phyloP scores from a whole-genome alignment of 2,113 vertebrate species.

The Mustela lutreola region DNA sequence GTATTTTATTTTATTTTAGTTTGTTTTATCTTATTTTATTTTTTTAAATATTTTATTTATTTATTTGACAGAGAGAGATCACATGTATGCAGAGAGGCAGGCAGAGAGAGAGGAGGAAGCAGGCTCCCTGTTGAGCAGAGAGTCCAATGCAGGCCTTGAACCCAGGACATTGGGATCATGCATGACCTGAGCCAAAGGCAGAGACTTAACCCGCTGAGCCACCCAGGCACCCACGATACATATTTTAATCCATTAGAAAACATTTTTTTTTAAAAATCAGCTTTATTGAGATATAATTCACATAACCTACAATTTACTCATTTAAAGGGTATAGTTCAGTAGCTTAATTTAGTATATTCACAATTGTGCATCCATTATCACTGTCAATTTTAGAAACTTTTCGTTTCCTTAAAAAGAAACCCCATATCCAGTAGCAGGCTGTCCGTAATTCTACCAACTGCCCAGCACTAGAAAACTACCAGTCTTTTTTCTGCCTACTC shows the following conservation, averaged over 20 bases:
- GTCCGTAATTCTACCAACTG: not conserved
- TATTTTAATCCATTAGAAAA: not conserved
- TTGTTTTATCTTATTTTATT: too few relatives aligned
- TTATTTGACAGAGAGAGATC: too few relatives aligned
- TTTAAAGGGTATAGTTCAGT: not conserved
- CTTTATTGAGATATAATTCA: slow-evolving; percentile 5
- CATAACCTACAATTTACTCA: not conserved
- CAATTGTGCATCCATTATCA: not conserved
- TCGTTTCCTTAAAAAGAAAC: not conserved
- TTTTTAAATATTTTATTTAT: too few relatives aligned
- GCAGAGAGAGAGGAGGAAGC: too few relatives aligned
- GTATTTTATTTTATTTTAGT: not conserved
- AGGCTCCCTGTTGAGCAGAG: too few relatives aligned
- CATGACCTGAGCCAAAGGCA: too few relatives aligned
- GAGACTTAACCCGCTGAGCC: too few relatives aligned
- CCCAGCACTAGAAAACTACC: not conserved
- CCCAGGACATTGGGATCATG: too few relatives aligned
- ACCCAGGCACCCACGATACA: too few relatives aligned
- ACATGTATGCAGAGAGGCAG: too few relatives aligned
- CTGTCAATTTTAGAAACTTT: not conserved
- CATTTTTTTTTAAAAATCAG: not conserved
- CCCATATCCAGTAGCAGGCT: not conserved
- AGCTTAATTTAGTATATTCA: not conserved
- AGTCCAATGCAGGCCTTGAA: too few relatives aligned
- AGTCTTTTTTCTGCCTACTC: not conserved